A percentile compares a stretch with the other conserved stretches of the same genome.
These are phyloP conservation scores for Samia ricini DNA, from an alignment of 1,140 invertebrate genomes.

Conservation along the genomic window DNA sequence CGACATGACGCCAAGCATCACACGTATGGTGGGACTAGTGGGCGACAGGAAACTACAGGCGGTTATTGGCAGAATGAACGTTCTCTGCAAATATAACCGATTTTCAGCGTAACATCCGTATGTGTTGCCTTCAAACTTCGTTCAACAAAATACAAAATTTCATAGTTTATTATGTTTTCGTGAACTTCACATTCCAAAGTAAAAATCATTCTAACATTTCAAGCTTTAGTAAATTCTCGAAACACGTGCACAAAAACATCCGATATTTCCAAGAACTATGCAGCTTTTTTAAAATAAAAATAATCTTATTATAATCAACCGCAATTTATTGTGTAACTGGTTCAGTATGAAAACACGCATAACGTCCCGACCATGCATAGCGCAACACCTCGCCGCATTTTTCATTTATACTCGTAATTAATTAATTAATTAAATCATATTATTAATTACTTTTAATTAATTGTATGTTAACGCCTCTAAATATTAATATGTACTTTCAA, in stretches of 20 bases:
- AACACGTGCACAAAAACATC: background rate
- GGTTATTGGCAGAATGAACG: background rate
- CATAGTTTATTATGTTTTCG: background rate
- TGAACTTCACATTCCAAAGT: background rate
- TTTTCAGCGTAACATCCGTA: background rate
- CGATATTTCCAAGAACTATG: background rate
- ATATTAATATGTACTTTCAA: too few relatives aligned
- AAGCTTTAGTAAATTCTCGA: background rate
- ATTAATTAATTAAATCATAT: too few relatives aligned
- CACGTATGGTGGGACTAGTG: slow-evolving; percentile 12
- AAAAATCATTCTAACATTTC: background rate
- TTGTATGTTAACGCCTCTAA: too few relatives aligned
- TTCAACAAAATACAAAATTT: background rate
- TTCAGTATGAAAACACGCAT: background rate
- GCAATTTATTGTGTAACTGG: background rate
- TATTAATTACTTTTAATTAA: too few relatives aligned
- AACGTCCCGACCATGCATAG: background rate
- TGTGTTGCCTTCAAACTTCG: background rate
- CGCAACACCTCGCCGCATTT: background rate
- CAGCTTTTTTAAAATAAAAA: background rate
- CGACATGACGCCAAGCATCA: slow-evolving; percentile 11
- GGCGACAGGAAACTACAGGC: slow-evolving; percentile 36
- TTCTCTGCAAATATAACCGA: background rate
- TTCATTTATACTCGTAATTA: background rate
- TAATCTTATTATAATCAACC: background rate